phyloP scores from a whole-genome alignment of 2,888 invertebrate genomes.

The Galeopsomyia nigrocyanea region DNA sequence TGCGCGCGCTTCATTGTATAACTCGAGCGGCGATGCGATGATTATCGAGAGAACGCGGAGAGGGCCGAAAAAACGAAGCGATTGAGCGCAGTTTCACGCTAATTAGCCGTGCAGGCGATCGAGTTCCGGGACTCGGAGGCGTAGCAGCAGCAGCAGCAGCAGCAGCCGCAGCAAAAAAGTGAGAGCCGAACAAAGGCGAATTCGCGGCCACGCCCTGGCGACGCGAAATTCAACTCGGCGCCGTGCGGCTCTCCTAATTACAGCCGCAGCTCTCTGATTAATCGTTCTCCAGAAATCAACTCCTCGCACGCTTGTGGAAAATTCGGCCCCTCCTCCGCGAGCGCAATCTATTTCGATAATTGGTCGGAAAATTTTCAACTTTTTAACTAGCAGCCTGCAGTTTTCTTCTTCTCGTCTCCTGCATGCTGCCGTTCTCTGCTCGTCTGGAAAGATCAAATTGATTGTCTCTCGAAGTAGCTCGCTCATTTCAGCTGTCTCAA shows the following conservation, averaged over 20 bases:
- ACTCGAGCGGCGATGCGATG: constrained; percentile 75
- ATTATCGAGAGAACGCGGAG: constrained; percentile 76
- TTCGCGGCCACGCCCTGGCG: constrained; percentile 29
- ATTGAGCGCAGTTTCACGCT: constrained; percentile 45
- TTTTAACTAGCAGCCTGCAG: no score
- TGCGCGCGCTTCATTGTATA: no score
- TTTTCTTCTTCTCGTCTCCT: no score
- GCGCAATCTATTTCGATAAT: no score
- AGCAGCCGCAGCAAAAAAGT: neutral
- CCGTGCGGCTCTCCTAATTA: constrained; percentile 34
- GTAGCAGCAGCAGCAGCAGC: constrained; percentile 34
- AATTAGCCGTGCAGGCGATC: constrained; percentile 48
- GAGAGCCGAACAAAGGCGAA: neutral
- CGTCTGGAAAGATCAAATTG: no score
- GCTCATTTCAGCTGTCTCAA: neutral
- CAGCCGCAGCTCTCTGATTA: constrained; percentile 24
- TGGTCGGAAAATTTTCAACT: no score
- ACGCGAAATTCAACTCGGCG: neutral
- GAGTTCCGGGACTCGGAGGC: constrained; percentile 47
- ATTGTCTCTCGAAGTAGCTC: no score
- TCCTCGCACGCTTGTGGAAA: constrained; percentile 7
- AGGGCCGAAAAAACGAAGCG: constrained; percentile 71
- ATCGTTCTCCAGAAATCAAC: constrained; percentile 20
- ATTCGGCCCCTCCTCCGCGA: constrained; percentile 9
- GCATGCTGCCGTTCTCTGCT: no score